Conservation (phyloP, 2,797 vertebrate species). For the Hyperoplus immaculatus region DNA sequence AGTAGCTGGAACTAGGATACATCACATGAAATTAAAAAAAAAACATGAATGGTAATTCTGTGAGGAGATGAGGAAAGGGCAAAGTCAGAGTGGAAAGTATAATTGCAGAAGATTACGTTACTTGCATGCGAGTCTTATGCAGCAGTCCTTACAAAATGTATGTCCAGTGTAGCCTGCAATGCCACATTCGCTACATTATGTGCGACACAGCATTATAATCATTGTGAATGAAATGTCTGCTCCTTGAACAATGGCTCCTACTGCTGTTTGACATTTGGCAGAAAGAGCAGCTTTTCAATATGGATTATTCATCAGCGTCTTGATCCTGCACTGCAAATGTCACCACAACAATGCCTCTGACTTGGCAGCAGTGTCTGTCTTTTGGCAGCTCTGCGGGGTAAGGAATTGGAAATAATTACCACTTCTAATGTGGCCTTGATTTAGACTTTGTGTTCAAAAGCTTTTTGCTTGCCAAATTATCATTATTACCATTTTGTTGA, state of each 20-base stretch:
- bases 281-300: conserved; percentile 77
- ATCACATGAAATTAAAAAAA: background rate
- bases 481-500: conserved; percentile 33
- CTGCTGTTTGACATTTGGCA: conserved; percentile 82
- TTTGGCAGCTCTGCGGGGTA: conserved; percentile 60
- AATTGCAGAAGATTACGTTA: background rate
- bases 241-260: conserved; percentile 66
- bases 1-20: background rate
- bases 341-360: conserved; percentile 74
- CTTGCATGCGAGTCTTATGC: background rate
- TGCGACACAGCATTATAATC: conserved; percentile 48
- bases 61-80: background rate
- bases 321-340: conserved; percentile 80
- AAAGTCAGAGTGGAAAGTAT: background rate
- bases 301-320: conserved; percentile 79
- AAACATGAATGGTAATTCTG: background rate
- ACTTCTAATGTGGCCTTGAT: conserved; percentile 61
- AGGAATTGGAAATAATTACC: conserved; percentile 69
- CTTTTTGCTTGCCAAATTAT: conserved; percentile 41
- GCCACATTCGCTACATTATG: conserved; percentile 24
- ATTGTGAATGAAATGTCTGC: conserved; percentile 56
- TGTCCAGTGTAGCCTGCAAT: conserved; percentile 2
- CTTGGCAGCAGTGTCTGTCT: conserved; percentile 69
- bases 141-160: conserved; percentile 1
- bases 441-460: conserved; percentile 40